These are phyloP conservation scores for Blennius ocellaris DNA, from an alignment of 2,113 vertebrate genomes.

Conservation along the genomic window DNA sequence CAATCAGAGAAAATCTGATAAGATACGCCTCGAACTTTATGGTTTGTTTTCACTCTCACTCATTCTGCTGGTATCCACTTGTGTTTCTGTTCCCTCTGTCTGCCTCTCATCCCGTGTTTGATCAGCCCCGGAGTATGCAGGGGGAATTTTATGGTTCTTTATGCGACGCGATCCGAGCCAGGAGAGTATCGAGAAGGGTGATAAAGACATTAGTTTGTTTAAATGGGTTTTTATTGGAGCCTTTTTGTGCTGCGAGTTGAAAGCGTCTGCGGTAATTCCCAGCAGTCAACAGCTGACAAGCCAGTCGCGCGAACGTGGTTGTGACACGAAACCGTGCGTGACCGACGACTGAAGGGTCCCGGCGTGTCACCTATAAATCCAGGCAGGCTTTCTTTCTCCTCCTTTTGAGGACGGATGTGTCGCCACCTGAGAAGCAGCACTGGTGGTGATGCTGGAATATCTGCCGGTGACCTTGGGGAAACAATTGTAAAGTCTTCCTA, in stretches of 20 bases:
- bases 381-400: too few species aligned
- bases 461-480: too few species aligned
- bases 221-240: constrained; percentile 46
- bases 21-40: constrained; percentile 91
- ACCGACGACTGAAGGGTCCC: constrained; percentile 11
- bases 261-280: constrained; percentile 35
- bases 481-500: too few species aligned
- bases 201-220: constrained; percentile 54
- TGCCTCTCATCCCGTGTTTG: constrained; percentile 1
- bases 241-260: constrained; percentile 18
- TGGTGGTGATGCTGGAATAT: too few species aligned
- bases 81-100: constrained; percentile 1
- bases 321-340: constrained; percentile 38
- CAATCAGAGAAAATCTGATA: constrained; percentile 91
- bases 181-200: constrained; percentile 50
- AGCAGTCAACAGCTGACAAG: constrained; percentile 39
- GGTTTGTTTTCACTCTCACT: constrained; percentile 80
- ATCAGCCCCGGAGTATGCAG: constrained; percentile 33
- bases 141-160: constrained; percentile 75
- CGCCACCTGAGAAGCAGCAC: too few species aligned
- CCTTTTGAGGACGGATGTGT: too few species aligned
- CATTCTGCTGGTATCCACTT: constrained; percentile 38
- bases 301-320: neutral
- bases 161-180: constrained; percentile 35
- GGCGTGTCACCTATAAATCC: constrained; percentile 23